These are phyloP conservation scores for Pangasius macronema DNA, from an alignment of 2,797 vertebrate genomes.

Conservation along the genomic window DNA sequence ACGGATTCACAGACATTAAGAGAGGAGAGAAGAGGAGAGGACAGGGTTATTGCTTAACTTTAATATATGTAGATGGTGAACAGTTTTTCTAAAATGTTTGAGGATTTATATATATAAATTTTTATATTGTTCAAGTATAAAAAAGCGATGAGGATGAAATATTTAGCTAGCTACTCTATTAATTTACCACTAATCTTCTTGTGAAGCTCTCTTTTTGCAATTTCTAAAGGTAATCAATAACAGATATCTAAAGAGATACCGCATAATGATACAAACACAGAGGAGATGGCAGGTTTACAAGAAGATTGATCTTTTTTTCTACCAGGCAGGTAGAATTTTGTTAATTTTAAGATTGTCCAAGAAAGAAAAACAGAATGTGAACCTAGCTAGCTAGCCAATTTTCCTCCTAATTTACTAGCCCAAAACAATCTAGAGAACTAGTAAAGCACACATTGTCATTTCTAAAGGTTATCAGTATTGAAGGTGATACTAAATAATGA, in stretches of 20 bases:
- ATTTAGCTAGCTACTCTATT: not conserved
- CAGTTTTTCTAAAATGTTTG: not conserved
- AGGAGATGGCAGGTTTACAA: not conserved
- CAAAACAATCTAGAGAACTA: not conserved
- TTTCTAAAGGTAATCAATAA: not conserved
- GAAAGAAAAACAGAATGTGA: not conserved
- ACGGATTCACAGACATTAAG: constrained; percentile 55
- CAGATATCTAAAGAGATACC: constrained; percentile 54
- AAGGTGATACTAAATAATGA: not conserved
- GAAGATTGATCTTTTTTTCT: not conserved
- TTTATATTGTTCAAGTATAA: not conserved
- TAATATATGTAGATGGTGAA: constrained; percentile 57
- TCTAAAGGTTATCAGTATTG: not conserved
- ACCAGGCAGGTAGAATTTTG: not conserved
- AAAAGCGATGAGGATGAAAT: not conserved
- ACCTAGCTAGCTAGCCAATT: not conserved
- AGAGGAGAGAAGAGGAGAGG: constrained; percentile 56
- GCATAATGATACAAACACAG: constrained; percentile 35
- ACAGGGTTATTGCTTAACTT: constrained; percentile 60
- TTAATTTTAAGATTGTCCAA: not conserved
- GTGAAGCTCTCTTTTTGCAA: not conserved
- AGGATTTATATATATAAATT: not conserved
- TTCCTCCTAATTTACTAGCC: too few relatives aligned
- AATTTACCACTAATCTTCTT: not conserved
- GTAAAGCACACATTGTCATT: not conserved